phyloP scores from a whole-genome alignment of 2,797 vertebrate species.

The Onychomys arenicola region DNA sequence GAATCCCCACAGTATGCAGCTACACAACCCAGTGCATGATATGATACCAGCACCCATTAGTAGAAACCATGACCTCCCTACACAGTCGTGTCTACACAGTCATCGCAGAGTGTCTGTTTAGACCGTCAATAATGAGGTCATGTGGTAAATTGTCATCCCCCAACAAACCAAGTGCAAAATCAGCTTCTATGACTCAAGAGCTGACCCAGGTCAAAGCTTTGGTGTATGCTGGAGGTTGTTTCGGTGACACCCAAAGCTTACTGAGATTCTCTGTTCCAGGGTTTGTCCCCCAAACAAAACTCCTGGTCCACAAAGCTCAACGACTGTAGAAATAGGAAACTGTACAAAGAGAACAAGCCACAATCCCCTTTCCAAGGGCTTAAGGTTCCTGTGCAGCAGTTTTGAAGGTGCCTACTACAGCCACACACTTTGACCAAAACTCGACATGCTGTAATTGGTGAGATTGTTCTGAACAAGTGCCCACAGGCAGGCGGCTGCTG shows the following conservation, averaged over 20 bases:
- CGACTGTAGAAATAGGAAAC: constrained; percentile 76
- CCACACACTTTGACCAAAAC: constrained; percentile 61
- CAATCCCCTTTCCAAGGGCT: constrained; percentile 39
- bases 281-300: constrained; percentile 54
- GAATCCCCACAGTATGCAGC: constrained; percentile 24
- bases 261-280: constrained; percentile 60
- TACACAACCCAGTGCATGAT: neutral
- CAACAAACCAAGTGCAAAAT: constrained; percentile 75
- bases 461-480: constrained; percentile 48
- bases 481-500: constrained; percentile 38
- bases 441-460: neutral
- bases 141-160: constrained; percentile 13
- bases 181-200: constrained; percentile 77
- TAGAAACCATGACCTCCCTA: constrained; percentile 31
- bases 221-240: constrained; percentile 72
- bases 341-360: constrained; percentile 77
- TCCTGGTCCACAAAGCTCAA: constrained; percentile 66
- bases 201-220: constrained; percentile 77
- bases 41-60: neutral
- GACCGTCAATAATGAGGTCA: constrained; percentile 68
- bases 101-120: constrained; percentile 49
- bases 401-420: constrained; percentile 75
- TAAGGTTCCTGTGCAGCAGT: constrained; percentile 65
- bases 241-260: constrained; percentile 66
- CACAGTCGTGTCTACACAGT: neutral